phyloP scores from a whole-genome alignment of 1,140 invertebrate genomes.

The Agraylea sexmaculata region DNA sequence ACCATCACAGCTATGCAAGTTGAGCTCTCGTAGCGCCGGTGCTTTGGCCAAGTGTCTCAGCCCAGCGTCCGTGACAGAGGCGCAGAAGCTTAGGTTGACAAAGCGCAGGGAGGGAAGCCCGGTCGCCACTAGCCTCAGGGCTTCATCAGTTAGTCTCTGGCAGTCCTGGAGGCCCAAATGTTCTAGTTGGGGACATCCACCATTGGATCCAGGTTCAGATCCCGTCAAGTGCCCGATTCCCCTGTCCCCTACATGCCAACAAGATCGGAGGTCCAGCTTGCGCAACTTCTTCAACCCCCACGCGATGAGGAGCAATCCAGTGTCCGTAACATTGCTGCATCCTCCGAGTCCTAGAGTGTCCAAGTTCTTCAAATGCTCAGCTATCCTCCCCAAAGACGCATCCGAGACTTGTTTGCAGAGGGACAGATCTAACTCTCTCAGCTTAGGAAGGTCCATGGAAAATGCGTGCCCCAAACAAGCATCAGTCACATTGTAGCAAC shows the following conservation, averaged over 20 bases:
- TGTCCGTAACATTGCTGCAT: constrained; percentile 82
- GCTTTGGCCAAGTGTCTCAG: constrained; percentile 81
- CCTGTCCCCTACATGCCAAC: constrained; percentile 81
- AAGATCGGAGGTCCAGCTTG: constrained; percentile 76
- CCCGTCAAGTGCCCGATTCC: constrained; percentile 81
- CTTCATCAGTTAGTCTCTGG: constrained; percentile 84
- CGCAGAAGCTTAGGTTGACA: constrained; percentile 89
- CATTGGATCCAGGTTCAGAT: constrained; percentile 48
- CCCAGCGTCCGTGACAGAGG: constrained; percentile 82
- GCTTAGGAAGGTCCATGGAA: constrained; percentile 53
- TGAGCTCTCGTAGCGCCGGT: constrained; percentile 72
- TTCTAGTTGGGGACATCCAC: constrained; percentile 63
- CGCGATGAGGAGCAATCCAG: constrained; percentile 70
- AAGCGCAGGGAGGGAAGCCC: constrained; percentile 64
- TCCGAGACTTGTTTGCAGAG: constrained; percentile 93
- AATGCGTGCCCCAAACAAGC: constrained; percentile 72
- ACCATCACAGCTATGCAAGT: constrained; percentile 85
- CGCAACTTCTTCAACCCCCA: constrained; percentile 76
- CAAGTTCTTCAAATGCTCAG: constrained; percentile 75
- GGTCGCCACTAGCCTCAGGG: constrained; percentile 68
- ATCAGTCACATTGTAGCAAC: constrained; percentile 85
- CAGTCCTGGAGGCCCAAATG: constrained; percentile 86
- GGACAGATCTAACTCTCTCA: constrained; percentile 75
- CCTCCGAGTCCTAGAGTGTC: constrained; percentile 81
- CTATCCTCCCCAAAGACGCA: constrained; percentile 67